Evolutionary conservation across 2,888 invertebrate genomes (phyloP).

Genomic region (Imbricaverruca yamaguchii): DNA sequence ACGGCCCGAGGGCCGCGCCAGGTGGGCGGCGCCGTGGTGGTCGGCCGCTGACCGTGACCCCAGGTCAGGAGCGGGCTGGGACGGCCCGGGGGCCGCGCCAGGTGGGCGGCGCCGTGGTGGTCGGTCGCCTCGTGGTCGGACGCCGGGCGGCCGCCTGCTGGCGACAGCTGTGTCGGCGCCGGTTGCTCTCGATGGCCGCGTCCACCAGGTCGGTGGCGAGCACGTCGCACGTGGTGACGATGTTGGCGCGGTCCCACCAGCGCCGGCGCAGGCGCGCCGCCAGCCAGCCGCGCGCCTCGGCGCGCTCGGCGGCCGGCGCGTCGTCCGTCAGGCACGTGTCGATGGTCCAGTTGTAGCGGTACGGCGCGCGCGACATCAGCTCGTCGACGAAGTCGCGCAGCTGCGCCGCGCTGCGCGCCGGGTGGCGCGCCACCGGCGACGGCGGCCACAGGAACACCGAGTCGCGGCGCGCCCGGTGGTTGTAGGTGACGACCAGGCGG

Average conservation of each 20-base stretch:
- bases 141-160: neutral
- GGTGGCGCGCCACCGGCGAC: conserved; percentile 5
- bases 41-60: neutral
- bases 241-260: conserved; percentile 48
- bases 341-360: conserved; percentile 41
- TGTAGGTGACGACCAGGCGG: conserved; percentile 53
- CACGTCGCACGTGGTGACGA: conserved; percentile 48
- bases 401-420: conserved; percentile 36
- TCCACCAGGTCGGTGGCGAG: conserved; percentile 47
- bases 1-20: too few species aligned
- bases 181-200: conserved; percentile 45
- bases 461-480: neutral
- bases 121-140: neutral
- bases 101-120: neutral
- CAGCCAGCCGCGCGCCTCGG: neutral
- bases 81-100: neutral
- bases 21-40: too few species aligned
- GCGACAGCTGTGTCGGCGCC: conserved; percentile 26
- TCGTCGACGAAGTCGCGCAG: conserved; percentile 58
- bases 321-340: neutral
- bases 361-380: conserved; percentile 48
- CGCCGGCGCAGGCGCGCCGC: neutral
- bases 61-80: neutral
- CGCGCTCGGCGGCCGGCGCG: neutral
- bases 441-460: conserved; percentile 32